Conservation (phyloP, 2,113 vertebrate species). For the Sterrhoptilus dennistouni region DNA sequence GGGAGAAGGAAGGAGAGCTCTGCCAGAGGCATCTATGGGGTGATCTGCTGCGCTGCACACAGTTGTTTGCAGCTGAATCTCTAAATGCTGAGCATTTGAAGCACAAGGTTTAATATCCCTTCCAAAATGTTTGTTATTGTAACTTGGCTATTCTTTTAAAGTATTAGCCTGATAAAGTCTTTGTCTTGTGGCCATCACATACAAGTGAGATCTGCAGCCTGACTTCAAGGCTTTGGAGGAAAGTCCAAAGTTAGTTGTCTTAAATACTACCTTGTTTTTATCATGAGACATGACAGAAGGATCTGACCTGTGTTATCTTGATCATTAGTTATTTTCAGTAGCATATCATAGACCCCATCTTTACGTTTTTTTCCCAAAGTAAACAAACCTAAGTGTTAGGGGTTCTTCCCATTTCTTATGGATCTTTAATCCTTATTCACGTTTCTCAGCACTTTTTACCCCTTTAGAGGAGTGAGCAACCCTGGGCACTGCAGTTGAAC, state of each 20-base stretch:
- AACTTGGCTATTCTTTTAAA: not conserved
- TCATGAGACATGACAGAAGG: not conserved
- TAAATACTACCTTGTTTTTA: not conserved
- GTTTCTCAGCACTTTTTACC: not conserved
- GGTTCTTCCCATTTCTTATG: not conserved
- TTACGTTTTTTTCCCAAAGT: not conserved
- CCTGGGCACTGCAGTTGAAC: not conserved
- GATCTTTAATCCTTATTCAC: not conserved
- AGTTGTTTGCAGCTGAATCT: not conserved
- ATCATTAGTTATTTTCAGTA: not conserved
- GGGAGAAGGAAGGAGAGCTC: not conserved
- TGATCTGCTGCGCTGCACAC: not conserved
- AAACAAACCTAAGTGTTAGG: not conserved
- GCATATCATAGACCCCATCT: not conserved
- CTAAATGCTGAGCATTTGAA: not conserved
- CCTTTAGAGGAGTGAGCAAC: not conserved
- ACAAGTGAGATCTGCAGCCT: not conserved
- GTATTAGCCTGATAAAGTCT: not conserved
- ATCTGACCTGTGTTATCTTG: not conserved
- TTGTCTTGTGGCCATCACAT: not conserved
- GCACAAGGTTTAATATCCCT: not conserved
- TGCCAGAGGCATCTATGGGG: not conserved
- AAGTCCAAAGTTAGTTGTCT: not conserved
- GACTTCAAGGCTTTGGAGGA: not conserved
- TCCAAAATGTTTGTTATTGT: not conserved